Conservation (phyloP, 2,888 invertebrate genomes). For the Heliconius ethilla region DNA sequence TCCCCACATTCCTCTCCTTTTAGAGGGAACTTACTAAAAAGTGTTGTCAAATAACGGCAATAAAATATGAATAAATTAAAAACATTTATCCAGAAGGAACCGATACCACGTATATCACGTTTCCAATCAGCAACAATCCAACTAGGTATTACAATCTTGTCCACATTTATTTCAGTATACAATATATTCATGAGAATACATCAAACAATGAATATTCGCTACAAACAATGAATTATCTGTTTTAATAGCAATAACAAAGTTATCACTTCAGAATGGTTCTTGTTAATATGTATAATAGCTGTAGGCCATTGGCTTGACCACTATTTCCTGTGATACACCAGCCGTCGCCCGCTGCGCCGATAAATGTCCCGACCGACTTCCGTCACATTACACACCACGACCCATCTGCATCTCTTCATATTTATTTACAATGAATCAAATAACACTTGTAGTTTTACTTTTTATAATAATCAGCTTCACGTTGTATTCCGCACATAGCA, state of each 20-base stretch:
- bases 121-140: no score
- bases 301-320: constrained; percentile 57
- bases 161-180: neutral
- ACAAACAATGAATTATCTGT: constrained; percentile 46
- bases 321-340: constrained; percentile 69
- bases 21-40: no score
- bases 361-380: constrained; percentile 56
- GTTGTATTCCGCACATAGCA: no score
- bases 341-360: constrained; percentile 51
- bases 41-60: neutral
- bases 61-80: neutral
- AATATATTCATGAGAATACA: neutral
- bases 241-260: constrained; percentile 51
- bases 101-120: neutral
- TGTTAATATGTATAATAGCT: constrained; percentile 55
- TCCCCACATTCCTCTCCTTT: neutral
- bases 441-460: neutral
- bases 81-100: neutral
- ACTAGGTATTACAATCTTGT: neutral
- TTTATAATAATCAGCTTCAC: no score
- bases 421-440: constrained; percentile 4
- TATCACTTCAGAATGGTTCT: constrained; percentile 47
- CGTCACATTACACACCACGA: constrained; percentile 43
- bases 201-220: constrained; percentile 28
- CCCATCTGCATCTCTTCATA: constrained; percentile 43